A percentile compares a stretch with the other conserved stretches of the same genome.
phyloP scores from a whole-genome alignment of 2,888 invertebrate genomes.

The Calephelis perditalis region DNA sequence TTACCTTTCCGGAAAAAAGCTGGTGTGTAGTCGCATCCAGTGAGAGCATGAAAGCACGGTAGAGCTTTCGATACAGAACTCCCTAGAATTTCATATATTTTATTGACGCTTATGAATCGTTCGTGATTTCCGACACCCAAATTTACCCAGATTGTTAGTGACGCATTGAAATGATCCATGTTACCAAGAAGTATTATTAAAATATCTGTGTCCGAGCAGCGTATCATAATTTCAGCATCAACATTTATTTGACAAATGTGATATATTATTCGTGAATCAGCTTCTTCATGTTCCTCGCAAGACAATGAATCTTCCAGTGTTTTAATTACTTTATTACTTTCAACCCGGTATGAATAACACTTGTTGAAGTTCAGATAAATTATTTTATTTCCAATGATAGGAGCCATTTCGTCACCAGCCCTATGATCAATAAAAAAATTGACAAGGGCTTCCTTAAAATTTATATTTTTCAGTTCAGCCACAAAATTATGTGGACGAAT shows the following conservation, averaged over 20 bases:
- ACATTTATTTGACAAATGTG: constrained; percentile 25
- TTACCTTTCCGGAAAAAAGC: constrained; percentile 21
- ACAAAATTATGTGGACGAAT: too few relatives aligned
- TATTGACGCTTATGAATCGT: constrained; percentile 25
- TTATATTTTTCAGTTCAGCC: constrained; percentile 31
- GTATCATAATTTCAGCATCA: constrained; percentile 21
- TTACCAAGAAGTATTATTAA: constrained; percentile 32
- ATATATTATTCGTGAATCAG: constrained; percentile 29
- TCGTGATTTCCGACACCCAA: constrained; percentile 9
- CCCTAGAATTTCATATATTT: constrained; percentile 22
- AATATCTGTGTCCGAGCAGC: constrained; percentile 34
- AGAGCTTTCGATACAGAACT: constrained; percentile 21
- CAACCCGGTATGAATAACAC: constrained; percentile 24
- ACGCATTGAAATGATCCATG: constrained; percentile 17
- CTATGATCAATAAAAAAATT: constrained; percentile 33
- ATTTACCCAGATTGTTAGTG: constrained; percentile 5
- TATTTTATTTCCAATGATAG: constrained; percentile 23
- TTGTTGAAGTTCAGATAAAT: constrained; percentile 20
- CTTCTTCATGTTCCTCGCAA: constrained; percentile 33
- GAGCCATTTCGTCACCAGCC: constrained; percentile 25
- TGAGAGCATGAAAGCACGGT: constrained; percentile 27
- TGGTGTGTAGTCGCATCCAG: constrained; percentile 27
- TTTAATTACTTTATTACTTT: constrained; percentile 22
- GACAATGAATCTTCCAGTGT: constrained; percentile 25
- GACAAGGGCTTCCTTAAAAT: constrained; percentile 33